Evolutionary conservation across 2,888 invertebrate species (phyloP).

Genomic region (Cantharis flavilabris): DNA sequence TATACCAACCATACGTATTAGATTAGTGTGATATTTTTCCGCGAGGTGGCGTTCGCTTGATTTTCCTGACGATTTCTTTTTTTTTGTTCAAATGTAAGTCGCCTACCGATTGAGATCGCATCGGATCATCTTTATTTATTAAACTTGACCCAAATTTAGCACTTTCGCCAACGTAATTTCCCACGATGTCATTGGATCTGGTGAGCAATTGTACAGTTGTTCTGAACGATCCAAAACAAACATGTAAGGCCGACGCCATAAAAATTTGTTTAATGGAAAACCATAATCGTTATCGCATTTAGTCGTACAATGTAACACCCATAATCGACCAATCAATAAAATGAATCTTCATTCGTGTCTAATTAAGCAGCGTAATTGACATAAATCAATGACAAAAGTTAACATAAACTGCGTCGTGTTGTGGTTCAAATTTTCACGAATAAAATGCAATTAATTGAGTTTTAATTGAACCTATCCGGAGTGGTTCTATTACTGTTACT

Average conservation of each 20-base stretch:
- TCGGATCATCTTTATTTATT: background rate
- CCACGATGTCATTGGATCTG: background rate
- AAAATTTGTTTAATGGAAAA: background rate
- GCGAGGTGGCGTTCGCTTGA: no score
- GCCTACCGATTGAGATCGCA: background rate
- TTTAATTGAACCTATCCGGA: constrained; percentile 14
- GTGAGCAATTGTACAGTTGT: background rate
- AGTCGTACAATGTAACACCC: background rate
- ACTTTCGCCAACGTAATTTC: background rate
- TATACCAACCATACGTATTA: no score
- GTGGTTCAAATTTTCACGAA: constrained; percentile 1
- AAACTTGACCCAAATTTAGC: background rate
- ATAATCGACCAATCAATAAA: background rate
- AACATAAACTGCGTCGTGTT: background rate
- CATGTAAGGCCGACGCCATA: background rate
- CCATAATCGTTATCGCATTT: background rate
- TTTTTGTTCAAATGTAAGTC: no score
- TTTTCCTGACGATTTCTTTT: no score
- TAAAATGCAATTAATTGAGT: constrained; percentile 23
- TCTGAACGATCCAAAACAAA: background rate
- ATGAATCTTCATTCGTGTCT: background rate
- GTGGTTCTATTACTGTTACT: constrained; percentile 12
- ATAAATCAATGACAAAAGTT: background rate
- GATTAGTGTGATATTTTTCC: no score
- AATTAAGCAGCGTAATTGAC: background rate